phyloP scores from a whole-genome alignment of 2,888 invertebrate genomes.

The Cephus runcator region DNA sequence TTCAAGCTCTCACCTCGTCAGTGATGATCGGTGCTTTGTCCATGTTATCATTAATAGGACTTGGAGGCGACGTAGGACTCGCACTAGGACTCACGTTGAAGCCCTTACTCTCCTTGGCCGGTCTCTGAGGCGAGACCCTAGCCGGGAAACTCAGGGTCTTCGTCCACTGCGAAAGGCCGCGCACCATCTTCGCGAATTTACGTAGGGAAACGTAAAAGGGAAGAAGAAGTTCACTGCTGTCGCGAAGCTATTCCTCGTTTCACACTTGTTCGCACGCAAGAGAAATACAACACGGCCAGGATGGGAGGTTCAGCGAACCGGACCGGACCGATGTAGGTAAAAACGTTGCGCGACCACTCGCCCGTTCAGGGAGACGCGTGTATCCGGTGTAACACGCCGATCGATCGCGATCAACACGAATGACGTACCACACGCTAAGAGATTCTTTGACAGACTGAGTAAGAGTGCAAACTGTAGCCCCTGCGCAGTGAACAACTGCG shows the following conservation, averaged over 20 bases:
- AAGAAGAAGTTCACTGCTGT: background rate
- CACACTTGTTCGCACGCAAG: background rate
- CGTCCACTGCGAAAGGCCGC: slow-evolving; percentile 90
- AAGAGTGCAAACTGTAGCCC: slow-evolving; percentile 16
- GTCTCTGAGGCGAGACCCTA: slow-evolving; percentile 84
- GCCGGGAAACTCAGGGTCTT: slow-evolving; percentile 91
- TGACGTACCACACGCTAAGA: slow-evolving; percentile 23
- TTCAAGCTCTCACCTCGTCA: slow-evolving; percentile 54
- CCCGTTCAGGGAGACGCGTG: slow-evolving; percentile 8
- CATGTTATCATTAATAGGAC: slow-evolving; percentile 57
- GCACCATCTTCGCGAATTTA: slow-evolving; percentile 75
- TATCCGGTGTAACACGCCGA: slow-evolving; percentile 11
- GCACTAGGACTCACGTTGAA: slow-evolving; percentile 67
- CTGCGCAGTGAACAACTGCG: slow-evolving; percentile 21
- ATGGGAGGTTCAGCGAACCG: background rate
- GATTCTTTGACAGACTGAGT: slow-evolving; percentile 32
- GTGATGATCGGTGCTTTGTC: slow-evolving; percentile 60
- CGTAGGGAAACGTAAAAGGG: background rate
- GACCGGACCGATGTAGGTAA: background rate
- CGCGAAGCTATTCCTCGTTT: background rate
- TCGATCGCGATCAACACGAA: background rate
- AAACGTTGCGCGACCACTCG: background rate
- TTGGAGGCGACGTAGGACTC: slow-evolving; percentile 63
- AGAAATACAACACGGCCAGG: background rate
- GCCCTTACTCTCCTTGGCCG: slow-evolving; percentile 73